These are phyloP conservation scores for Rhynchophorus ferrugineus DNA, from an alignment of 1,140 invertebrate genomes.

Conservation along the genomic window DNA sequence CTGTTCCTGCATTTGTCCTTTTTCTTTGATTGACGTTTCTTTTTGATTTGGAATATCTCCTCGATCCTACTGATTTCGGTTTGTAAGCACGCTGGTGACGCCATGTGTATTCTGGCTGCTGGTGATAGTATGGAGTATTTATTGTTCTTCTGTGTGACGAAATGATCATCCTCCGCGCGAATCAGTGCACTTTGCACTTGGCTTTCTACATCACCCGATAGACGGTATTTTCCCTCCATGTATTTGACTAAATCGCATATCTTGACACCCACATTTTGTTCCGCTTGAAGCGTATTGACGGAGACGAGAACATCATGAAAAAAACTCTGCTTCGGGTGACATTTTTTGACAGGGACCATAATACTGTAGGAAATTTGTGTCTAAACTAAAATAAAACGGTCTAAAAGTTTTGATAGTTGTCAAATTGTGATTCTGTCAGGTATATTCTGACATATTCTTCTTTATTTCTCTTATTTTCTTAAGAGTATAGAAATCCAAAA, in stretches of 20 bases:
- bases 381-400: no score
- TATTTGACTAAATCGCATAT: slow-evolving; percentile 17
- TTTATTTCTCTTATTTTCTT: no score
- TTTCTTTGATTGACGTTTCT: not conserved
- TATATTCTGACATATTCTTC: no score
- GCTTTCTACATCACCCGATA: slow-evolving; percentile 20
- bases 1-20: not conserved
- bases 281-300: slow-evolving; percentile 13
- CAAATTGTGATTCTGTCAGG: no score
- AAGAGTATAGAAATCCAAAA: no score
- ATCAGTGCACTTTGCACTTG: slow-evolving; percentile 19
- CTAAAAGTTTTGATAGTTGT: no score
- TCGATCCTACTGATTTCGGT: slow-evolving; percentile 20
- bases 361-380: not conserved
- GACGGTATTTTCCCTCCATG: slow-evolving; percentile 14
- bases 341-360: slow-evolving; percentile 10
- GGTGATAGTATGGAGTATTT: slow-evolving; percentile 20
- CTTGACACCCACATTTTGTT: slow-evolving; percentile 10
- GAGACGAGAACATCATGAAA: slow-evolving; percentile 17
- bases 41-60: slow-evolving; percentile 11
- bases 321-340: slow-evolving; percentile 18
- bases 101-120: slow-evolving; percentile 21
- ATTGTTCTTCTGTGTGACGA: slow-evolving; percentile 14
- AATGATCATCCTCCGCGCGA: slow-evolving; percentile 11
- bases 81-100: slow-evolving; percentile 13